A percentile compares a stretch with the other conserved stretches of the same genome.
Conservation (phyloP, 2,888 invertebrate genomes). For the Muschampia plurimacula region DNA sequence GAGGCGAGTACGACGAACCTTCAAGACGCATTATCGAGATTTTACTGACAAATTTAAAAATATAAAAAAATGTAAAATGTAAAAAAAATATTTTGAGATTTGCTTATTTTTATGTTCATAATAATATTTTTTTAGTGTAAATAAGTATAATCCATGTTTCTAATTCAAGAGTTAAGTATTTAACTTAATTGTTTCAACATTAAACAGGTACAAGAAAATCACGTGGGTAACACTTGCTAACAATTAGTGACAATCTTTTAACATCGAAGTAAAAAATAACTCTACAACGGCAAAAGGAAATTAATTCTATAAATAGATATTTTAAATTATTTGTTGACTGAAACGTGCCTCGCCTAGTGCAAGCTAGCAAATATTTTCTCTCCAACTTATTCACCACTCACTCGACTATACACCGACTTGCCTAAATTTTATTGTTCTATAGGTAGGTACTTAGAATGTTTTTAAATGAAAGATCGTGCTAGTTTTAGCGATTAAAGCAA, state of each 20-base stretch:
- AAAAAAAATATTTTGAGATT: too few species aligned
- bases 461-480: slow-evolving; percentile 2
- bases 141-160: neutral
- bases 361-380: slow-evolving; percentile 25
- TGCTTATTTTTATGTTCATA: too few species aligned
- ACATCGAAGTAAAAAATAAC: neutral
- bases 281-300: neutral
- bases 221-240: neutral
- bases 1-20: slow-evolving; percentile 8
- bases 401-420: slow-evolving; percentile 20
- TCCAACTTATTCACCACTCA: slow-evolving; percentile 20
- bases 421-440: slow-evolving; percentile 23
- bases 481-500: slow-evolving; percentile 7
- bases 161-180: neutral
- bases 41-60: neutral
- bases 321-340: neutral
- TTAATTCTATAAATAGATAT: neutral
- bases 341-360: slow-evolving; percentile 9
- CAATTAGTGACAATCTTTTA: neutral
- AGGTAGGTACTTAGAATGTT: neutral
- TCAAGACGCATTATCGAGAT: slow-evolving; percentile 3
- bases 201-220: neutral
- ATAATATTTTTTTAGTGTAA: neutral
- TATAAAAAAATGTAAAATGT: too few species aligned
- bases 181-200: neutral